A percentile compares a stretch with the other conserved stretches of the same genome.
Evolutionary conservation across 2,797 vertebrate genomes (phyloP).

Genomic region (Leptodactylus fallax): DNA sequence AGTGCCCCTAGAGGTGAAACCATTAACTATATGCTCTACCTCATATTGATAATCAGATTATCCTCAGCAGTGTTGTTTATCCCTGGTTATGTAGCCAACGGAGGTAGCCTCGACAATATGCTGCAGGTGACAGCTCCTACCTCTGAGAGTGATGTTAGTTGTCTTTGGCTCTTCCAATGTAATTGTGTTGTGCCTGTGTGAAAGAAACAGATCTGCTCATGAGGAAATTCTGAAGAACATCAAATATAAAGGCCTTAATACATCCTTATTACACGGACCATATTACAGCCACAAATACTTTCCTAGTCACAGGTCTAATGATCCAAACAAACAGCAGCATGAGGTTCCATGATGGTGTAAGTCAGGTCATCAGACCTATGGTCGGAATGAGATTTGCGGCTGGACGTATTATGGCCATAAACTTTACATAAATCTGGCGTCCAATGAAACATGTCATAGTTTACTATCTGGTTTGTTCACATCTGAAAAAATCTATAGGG

Average conservation of each 20-base stretch:
- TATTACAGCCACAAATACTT: too few relatives aligned
- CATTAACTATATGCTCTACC: slow-evolving; percentile 16
- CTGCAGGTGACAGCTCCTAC: not conserved
- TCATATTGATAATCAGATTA: slow-evolving; percentile 22
- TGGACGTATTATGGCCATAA: too few relatives aligned
- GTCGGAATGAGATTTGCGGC: too few relatives aligned
- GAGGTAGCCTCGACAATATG: not conserved
- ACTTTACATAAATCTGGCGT: too few relatives aligned
- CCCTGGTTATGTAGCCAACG: not conserved
- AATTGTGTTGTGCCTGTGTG: not conserved
- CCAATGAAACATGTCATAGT: too few relatives aligned
- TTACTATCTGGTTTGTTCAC: too few relatives aligned
- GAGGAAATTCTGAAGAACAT: not conserved
- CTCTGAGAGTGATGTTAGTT: not conserved
- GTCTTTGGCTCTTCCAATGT: not conserved
- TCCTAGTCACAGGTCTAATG: too few relatives aligned
- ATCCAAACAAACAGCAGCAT: too few relatives aligned
- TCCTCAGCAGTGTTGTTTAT: not conserved
- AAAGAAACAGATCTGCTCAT: not conserved
- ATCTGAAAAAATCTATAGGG: too few relatives aligned
- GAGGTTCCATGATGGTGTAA: too few relatives aligned
- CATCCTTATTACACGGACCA: too few relatives aligned
- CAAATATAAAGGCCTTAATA: not conserved
- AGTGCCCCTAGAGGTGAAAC: slow-evolving; percentile 4
- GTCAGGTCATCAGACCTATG: too few relatives aligned